Evolutionary conservation across 1,140 invertebrate genomes (phyloP), one percentile per base, ranked within the genome.

Genomic region (Hetaerina americana): DNA sequence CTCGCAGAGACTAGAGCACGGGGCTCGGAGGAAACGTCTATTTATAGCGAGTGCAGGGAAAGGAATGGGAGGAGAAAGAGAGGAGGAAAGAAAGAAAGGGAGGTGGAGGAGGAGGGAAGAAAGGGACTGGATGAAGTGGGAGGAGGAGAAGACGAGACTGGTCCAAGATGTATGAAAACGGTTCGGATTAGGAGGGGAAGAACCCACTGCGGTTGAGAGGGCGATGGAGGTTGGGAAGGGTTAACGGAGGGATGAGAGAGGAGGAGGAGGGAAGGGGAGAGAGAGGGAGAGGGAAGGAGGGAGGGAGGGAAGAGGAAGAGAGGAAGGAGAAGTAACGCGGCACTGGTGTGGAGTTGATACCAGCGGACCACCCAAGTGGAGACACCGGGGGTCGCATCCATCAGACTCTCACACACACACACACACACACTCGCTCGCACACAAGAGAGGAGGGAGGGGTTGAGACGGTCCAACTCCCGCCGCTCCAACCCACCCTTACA

Each of bases 361-460:
- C 81, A 81, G 80, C 80, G 80, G 78, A 76, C 77, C 78, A 79
- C 79, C 81, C 81, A 82, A 82, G 81, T 82, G 79, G 80, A 81
- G 81, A 78, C 80, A 82, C 79, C 77, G 78, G 80, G 77, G 73
- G 79, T 76, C 40, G 40, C 40, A 57, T 57, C 40, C 40, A 57
- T 57, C 40, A 57, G 40, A 57, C 40, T 57, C 40, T 18, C 40
- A 18, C n/a, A n/a, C n/a, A n/a, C n/a, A n/a, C n/a, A n/a, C n/a
- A n/a, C n/a, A n/a, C n/a, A n/a, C n/a, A n/a, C n/a, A n/a, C n/a
- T n/a, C n/a, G n/a, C n/a, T n/a, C n/a, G n/a, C n/a, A n/a, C n/a
- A n/a, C n/a, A n/a, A n/a, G 40, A 57, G 40, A 57, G 40, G 40
- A 29, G 69, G 22, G 69, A 27, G 66, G 66, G 66, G 26, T 67